phyloP scores from a whole-genome alignment of 1,140 invertebrate genomes.

The Drosophila punjabiensis region DNA sequence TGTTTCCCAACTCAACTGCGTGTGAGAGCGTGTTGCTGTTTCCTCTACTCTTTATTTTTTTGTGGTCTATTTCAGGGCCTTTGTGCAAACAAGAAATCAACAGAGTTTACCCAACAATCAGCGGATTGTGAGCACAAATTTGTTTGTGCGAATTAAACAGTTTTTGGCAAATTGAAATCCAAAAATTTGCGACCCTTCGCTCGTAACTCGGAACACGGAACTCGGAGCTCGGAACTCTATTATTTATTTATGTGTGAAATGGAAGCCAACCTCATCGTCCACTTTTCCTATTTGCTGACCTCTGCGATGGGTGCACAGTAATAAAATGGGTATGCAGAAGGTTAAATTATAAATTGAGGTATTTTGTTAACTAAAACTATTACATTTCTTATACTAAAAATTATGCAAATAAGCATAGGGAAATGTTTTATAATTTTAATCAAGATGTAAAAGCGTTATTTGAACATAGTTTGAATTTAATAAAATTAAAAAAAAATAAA shows the following conservation, averaged over 20 bases:
- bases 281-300: slow-evolving; percentile 8
- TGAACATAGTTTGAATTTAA: background rate
- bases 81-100: slow-evolving; percentile 45
- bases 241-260: slow-evolving; percentile 60
- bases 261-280: slow-evolving; percentile 32
- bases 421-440: background rate
- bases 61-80: slow-evolving; percentile 9
- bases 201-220: background rate
- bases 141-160: slow-evolving; percentile 50
- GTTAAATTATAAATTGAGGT: too few species aligned
- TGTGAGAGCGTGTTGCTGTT: background rate
- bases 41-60: background rate
- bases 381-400: background rate
- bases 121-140: slow-evolving; percentile 35
- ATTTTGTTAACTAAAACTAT: too few species aligned
- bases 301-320: background rate
- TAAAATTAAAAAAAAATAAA: background rate
- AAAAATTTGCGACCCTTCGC: slow-evolving; percentile 19
- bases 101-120: slow-evolving; percentile 45
- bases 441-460: too few species aligned
- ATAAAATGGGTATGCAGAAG: background rate
- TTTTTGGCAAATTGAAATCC: slow-evolving; percentile 48
- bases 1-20: slow-evolving; percentile 1
- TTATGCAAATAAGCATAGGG: background rate
- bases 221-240: slow-evolving; percentile 10